phyloP scores from a whole-genome alignment of 92 coral and sea anemone species.

The Epizoanthus rinbou region DNA sequence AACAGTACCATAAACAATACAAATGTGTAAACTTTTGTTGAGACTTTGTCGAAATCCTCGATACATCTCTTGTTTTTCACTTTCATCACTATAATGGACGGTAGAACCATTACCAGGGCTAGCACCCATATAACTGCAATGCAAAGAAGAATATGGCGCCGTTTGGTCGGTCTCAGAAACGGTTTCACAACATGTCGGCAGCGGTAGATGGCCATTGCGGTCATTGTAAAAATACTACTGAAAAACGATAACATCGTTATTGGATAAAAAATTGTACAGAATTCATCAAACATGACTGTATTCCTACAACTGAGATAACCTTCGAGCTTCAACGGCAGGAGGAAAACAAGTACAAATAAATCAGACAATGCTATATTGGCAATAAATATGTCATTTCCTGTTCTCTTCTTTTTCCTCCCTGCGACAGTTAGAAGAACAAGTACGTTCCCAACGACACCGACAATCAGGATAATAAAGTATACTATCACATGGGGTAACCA shows the following conservation, averaged over 20 bases:
- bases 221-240: constrained; percentile 47
- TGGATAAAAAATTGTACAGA: constrained; percentile 38
- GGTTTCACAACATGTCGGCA: constrained; percentile 45
- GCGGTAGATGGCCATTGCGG: constrained; percentile 45
- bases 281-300: background rate
- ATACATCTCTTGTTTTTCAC: background rate
- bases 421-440: constrained; percentile 33
- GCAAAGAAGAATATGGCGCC: background rate
- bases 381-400: constrained; percentile 41
- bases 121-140: constrained; percentile 30
- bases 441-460: constrained; percentile 22
- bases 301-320: background rate
- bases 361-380: constrained; percentile 45
- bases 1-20: background rate
- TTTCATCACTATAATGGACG: background rate
- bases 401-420: constrained; percentile 31
- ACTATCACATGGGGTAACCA: background rate
- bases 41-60: background rate
- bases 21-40: background rate
- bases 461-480: background rate
- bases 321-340: constrained; percentile 10
- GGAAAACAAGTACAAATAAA: background rate
- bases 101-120: background rate
- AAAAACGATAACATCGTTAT: constrained; percentile 13
- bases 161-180: constrained; percentile 20